These are phyloP conservation scores for Phocides pigmalion DNA, from an alignment of 1,140 invertebrate species.

Conservation along the genomic window DNA sequence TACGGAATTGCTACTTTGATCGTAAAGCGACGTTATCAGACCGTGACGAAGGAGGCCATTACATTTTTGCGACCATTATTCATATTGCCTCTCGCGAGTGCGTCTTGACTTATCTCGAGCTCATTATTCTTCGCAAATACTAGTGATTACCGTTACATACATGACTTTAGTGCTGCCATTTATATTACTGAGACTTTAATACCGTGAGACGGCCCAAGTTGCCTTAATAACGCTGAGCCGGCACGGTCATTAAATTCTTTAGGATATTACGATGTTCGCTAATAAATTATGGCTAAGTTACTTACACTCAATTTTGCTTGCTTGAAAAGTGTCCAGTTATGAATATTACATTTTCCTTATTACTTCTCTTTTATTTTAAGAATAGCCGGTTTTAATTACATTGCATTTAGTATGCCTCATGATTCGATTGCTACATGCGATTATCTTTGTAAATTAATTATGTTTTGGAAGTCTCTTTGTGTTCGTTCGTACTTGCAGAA, in stretches of 20 bases:
- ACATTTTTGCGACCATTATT: slow-evolving; percentile 48
- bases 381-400: slow-evolving; percentile 28
- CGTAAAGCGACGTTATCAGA: slow-evolving; percentile 61
- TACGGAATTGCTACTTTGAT: slow-evolving; percentile 57
- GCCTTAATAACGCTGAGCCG: slow-evolving; percentile 26
- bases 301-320: slow-evolving; percentile 19
- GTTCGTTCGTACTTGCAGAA: slow-evolving; percentile 8
- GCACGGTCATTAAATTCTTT: slow-evolving; percentile 37
- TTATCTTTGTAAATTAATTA: neutral
- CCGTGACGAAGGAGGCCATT: slow-evolving; percentile 50
- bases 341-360: slow-evolving; percentile 28
- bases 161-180: slow-evolving; percentile 35
- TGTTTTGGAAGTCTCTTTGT: neutral
- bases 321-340: slow-evolving; percentile 22
- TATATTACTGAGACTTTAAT: slow-evolving; percentile 38
- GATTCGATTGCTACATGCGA: neutral
- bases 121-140: slow-evolving; percentile 50
- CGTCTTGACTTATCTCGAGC: slow-evolving; percentile 42
- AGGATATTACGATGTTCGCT: slow-evolving; percentile 34
- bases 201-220: slow-evolving; percentile 26
- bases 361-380: slow-evolving; percentile 19
- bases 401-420: slow-evolving; percentile 2
- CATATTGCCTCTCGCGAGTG: slow-evolving; percentile 37
- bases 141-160: slow-evolving; percentile 42
- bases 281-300: slow-evolving; percentile 30